Conservation (phyloP, 2,888 invertebrate genomes). For the Leucophora obtusa region DNA sequence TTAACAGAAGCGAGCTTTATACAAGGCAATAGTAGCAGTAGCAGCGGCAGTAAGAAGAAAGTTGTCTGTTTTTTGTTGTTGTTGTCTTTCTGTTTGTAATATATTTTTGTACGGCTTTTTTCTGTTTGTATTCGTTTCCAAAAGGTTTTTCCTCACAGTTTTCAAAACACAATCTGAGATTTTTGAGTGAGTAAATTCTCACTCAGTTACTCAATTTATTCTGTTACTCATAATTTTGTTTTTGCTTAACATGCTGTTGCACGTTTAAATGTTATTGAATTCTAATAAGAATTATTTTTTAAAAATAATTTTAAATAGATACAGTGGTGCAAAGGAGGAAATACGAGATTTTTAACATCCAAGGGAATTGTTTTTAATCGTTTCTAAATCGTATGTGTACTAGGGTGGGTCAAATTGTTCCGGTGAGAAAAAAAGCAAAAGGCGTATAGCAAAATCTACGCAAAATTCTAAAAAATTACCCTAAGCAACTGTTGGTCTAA, state of each 20-base stretch:
- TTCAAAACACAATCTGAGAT: conserved; percentile 2
- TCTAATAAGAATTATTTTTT: conserved; percentile 52
- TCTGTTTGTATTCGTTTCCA: conserved; percentile 3
- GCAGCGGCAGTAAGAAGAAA: conserved; percentile 43
- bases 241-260: conserved; percentile 47
- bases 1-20: conserved; percentile 46
- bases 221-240: conserved; percentile 1
- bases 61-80: conserved; percentile 51
- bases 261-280: conserved; percentile 57
- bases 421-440: too few species aligned
- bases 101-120: conserved; percentile 26
- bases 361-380: too few species aligned
- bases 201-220: neutral
- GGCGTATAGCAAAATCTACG: too few species aligned
- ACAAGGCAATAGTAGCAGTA: conserved; percentile 11
- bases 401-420: too few species aligned
- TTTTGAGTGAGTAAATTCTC: conserved; percentile 6
- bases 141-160: conserved; percentile 16
- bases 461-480: too few species aligned
- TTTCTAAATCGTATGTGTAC: too few species aligned
- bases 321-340: conserved; percentile 27
- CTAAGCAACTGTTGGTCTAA: too few species aligned
- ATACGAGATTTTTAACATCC: too few species aligned
- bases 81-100: conserved; percentile 1
- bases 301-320: conserved; percentile 28